Base-by-base conservation (phyloP, 1,140 invertebrate genomes). In the Drusus annulatus region DNA sequence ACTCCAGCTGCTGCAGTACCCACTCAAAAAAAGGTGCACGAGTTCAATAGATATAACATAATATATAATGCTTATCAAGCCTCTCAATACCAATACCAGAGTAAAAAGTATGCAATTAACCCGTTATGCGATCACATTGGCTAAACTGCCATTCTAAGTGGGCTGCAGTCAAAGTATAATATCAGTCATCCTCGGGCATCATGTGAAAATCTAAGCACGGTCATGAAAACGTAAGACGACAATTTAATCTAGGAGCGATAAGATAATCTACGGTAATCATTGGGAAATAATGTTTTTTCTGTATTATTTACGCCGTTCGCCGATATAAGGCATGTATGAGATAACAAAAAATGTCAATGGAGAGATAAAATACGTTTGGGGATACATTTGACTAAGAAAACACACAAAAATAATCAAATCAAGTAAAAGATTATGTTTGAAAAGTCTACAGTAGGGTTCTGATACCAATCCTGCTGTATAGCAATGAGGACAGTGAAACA, bases 141-240 rank as follows among this genome's bases (percentile, higher is more conserved):
- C 68, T 71, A 54, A 45, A 71, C 54, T 71, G 19, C 68, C 68
- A 71, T 54, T 71, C 68, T 13, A 25, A 71, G 50, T 25, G 68
- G 19, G 68, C 50, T 71, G 17, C 68, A 51, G 4, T 16, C 1
- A 21, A 25, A 71, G 50, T 71, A 71, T 16, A 71, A 71, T 71
- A 71, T 54, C 54, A 52, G 54, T 52, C 50, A 71, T 71, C 50
- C 50, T n/a, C 19, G 25, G 17, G 8, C 28, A 17, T 68, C 63
- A 68, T n/a, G 62, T 65, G 62, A 65, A 65, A 2, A 65, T 65
- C 36, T 45, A 45, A 45, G 36, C 10, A 36, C 28, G n/a, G n/a
- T 17, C 16, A 31, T 65, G 8, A 17, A 31, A 36, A 45, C 28
- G 17, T 28, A 5, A 21, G 8, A 68, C 63, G 50, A 68, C 63